Evolutionary conservation across 2,888 invertebrate species (phyloP), one percentile per base, ranked within the genome.

Genomic region (Boloria selene): DNA sequence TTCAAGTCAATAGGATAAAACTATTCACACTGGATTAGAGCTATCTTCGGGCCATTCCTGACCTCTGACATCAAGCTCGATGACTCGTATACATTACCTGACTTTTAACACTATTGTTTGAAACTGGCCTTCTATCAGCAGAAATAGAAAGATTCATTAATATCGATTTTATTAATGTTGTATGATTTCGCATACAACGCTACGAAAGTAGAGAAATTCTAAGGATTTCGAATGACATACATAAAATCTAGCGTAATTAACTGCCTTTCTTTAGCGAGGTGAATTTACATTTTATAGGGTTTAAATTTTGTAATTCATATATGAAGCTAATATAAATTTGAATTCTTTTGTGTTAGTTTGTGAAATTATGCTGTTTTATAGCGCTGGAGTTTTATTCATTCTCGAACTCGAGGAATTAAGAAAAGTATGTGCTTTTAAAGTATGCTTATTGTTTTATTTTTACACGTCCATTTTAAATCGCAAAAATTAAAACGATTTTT

Each of bases 71-170:
- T 75, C 75, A 79, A 79, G 65, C 53, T 22, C 79, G 81, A 86
- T 85, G 90, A 87, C 84, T 86, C 82, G 84, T 75, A 77, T 79
- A 81, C 83, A 85, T 84, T 85, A 82, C 84, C 81, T 81, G 73
- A 79, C 79, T 83, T 78, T 77, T 85, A 84, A 84, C 83, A 58
- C 89, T 80, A 90, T 90, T 90, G 90, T 90, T 88, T 83, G 82
- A 83, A 77, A 73, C 75, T 64, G 55, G 58, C 61, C 77, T 82
- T 79, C 73, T 73, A 56, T 67, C 63, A 64, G 69, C 59, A 67
- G 53, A 56, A 69, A 67, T 55, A 61, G 64, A 72, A 67, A 68
- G 54, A 64, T 18, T 65, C 65, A 70, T 68, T 64, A 72, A 70
- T 72, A 70, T 71, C 60, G 61, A 54, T 50, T 38, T 38, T 38